Conservation (phyloP, 1,140 invertebrate genomes). For the Ridgeia piscesae region DNA sequence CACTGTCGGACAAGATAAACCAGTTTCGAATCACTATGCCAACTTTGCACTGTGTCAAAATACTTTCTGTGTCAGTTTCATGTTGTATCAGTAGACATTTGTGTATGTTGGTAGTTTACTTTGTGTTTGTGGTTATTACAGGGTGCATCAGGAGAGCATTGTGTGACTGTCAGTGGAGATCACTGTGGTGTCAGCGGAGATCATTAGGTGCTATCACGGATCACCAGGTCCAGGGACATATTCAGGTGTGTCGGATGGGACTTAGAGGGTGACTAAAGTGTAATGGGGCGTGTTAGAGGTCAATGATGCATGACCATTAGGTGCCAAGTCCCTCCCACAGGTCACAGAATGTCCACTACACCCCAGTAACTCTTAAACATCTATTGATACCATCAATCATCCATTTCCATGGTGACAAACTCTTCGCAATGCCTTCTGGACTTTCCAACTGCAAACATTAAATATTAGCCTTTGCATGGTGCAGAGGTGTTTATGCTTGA, state of each 20-base stretch:
- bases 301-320: neutral
- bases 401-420: neutral
- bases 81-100: neutral
- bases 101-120: neutral
- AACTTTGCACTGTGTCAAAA: neutral
- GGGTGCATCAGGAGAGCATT: no score
- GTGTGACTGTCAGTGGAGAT: no score
- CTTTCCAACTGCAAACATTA: slow-evolving; percentile 1
- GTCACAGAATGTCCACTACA: neutral
- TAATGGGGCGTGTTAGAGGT: neutral
- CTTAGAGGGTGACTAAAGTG: neutral
- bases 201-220: neutral
- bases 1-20: neutral
- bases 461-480: neutral
- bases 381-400: neutral
- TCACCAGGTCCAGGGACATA: neutral
- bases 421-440: neutral
- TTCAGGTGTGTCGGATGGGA: neutral
- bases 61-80: neutral
- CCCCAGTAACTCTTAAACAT: neutral
- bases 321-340: neutral
- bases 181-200: no score
- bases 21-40: neutral
- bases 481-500: neutral
- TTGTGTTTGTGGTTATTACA: neutral